Evolutionary conservation across 2,888 invertebrate genomes (phyloP).

Genomic region (Lacanobia wlatinum): DNA sequence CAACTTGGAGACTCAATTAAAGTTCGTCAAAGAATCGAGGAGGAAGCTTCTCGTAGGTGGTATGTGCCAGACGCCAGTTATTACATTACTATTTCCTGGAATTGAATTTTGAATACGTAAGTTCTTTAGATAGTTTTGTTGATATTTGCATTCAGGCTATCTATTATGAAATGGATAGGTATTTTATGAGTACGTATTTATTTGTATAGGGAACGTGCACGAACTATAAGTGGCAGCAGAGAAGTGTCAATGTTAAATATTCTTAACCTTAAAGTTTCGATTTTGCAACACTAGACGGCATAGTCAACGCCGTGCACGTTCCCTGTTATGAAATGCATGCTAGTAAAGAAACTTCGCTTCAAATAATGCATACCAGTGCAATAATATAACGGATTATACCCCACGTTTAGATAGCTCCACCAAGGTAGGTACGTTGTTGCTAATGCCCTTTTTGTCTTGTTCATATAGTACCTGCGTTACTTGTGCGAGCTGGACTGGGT

Average conservation of each 20-base stretch:
- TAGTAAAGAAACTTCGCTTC: neutral
- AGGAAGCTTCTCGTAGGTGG: conserved; percentile 50
- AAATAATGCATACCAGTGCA: neutral
- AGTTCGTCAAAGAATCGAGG: conserved; percentile 71
- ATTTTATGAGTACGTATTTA: neutral
- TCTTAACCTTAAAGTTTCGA: too few species aligned
- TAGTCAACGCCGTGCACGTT: too few species aligned
- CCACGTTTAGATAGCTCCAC: neutral
- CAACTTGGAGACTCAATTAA: conserved; percentile 78
- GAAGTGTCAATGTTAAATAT: too few species aligned
- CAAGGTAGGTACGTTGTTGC: neutral
- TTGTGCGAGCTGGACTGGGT: conserved; percentile 94
- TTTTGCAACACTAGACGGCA: too few species aligned
- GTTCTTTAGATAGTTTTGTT: neutral
- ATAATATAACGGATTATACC: neutral
- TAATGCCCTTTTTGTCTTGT: neutral
- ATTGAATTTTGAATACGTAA: neutral
- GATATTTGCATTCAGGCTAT: neutral
- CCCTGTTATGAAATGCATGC: neutral
- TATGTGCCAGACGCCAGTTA: conserved; percentile 53
- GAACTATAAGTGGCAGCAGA: too few species aligned
- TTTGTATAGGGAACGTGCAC: neutral
- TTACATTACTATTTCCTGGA: conserved; percentile 48
- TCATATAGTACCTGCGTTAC: conserved; percentile 92
- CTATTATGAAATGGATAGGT: neutral